Conservation (phyloP, 2,888 invertebrate species). For the Ecdyonurus torrentis region DNA sequence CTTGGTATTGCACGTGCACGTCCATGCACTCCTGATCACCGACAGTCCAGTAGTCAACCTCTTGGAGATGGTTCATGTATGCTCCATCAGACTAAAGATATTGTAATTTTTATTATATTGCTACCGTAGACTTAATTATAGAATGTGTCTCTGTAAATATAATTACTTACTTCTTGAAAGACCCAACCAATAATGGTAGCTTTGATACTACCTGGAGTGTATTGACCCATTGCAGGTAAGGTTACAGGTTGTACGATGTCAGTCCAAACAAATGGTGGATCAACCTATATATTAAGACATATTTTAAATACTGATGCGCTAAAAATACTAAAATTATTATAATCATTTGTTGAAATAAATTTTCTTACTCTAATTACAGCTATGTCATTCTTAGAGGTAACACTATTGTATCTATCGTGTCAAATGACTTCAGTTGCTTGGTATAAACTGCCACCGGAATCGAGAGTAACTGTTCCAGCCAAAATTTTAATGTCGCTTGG, state of each 20-base stretch:
- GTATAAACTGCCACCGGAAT: background rate
- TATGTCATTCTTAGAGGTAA: conserved; percentile 1
- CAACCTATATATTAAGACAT: too few relatives aligned
- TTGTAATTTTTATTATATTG: background rate
- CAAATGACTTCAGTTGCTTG: background rate
- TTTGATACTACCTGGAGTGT: background rate
- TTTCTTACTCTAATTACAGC: conserved; percentile 5
- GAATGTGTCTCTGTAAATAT: too few relatives aligned
- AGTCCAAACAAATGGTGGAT: conserved; percentile 2
- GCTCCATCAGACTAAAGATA: conserved; percentile 22
- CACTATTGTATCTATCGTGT: background rate
- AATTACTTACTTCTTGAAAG: too few relatives aligned
- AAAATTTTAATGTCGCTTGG: too few relatives aligned
- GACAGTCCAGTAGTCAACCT: conserved; percentile 24
- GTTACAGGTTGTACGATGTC: background rate
- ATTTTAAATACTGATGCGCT: too few relatives aligned
- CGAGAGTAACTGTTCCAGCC: background rate
- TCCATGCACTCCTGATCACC: conserved; percentile 24
- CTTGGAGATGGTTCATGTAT: conserved; percentile 23
- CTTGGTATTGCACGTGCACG: conserved; percentile 15
- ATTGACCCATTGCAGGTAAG: conserved; percentile 1
- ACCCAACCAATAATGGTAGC: conserved; percentile 7
- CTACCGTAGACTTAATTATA: too few relatives aligned
- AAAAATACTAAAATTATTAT: background rate
- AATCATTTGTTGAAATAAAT: background rate